Conservation (phyloP, 2,797 vertebrate species). For the Urosaurus nigricauda region DNA sequence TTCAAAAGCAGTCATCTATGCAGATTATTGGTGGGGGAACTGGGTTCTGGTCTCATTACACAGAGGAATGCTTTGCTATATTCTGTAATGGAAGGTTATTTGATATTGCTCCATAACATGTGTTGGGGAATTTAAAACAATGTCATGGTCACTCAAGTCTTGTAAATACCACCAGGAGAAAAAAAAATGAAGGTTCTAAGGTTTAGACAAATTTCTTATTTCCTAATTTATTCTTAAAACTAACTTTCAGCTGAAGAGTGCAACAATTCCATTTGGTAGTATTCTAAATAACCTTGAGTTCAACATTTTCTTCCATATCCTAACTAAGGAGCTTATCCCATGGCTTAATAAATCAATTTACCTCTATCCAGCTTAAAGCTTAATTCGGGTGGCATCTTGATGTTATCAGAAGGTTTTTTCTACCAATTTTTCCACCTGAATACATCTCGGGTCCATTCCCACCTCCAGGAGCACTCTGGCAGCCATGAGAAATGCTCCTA, state of each 20-base stretch:
- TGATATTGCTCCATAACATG: neutral
- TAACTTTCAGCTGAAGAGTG: neutral
- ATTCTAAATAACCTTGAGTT: neutral
- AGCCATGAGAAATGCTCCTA: too few species aligned
- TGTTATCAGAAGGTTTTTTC: too few species aligned
- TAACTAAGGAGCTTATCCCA: neutral
- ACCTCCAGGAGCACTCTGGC: too few species aligned
- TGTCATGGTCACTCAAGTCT: neutral
- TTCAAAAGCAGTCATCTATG: neutral
- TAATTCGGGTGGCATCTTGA: too few species aligned
- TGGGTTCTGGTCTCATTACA: neutral
- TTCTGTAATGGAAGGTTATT: conserved; percentile 9
- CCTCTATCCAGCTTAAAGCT: too few species aligned
- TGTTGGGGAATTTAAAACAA: neutral
- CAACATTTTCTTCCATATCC: neutral
- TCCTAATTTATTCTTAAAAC: neutral
- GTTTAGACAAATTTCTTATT: neutral
- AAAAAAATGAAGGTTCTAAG: neutral
- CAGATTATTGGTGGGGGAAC: neutral
- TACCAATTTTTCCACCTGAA: too few species aligned
- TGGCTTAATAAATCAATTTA: too few species aligned
- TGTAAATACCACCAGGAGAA: neutral
- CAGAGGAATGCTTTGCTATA: neutral
- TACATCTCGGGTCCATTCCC: too few species aligned
- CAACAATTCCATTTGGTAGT: neutral